Conservation (phyloP, 1,140 invertebrate genomes). For the Ooceraea biroi region DNA sequence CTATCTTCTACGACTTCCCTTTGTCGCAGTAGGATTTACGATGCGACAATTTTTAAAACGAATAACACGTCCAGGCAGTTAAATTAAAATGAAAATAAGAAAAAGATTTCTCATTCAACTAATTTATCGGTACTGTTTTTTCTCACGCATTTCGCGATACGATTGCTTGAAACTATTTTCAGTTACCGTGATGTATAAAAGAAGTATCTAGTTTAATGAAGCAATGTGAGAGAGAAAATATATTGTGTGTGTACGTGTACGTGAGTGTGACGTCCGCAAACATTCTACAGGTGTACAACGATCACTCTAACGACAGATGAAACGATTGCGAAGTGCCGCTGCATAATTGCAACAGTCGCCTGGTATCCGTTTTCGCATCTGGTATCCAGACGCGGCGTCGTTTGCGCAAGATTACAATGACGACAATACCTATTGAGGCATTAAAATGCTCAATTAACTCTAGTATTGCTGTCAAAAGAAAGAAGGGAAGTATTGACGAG, state of each 20-base stretch:
- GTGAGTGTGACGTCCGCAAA: constrained; percentile 7
- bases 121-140: not conserved
- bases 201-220: not conserved
- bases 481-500: not conserved
- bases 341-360: constrained; percentile 58
- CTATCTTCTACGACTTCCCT: constrained; percentile 1
- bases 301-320: constrained; percentile 38
- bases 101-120: not conserved
- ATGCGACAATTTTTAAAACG: not conserved
- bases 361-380: constrained; percentile 56
- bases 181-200: not conserved
- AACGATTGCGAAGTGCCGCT: constrained; percentile 47
- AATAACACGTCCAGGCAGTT: not conserved
- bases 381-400: constrained; percentile 54
- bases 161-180: not conserved
- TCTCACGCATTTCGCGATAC: not conserved
- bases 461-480: constrained; percentile 1
- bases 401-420: constrained; percentile 52
- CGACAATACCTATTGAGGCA: constrained; percentile 35
- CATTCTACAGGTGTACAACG: constrained; percentile 31
- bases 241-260: no score
- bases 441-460: constrained; percentile 24
- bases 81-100: not conserved
- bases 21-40: not conserved
- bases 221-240: not conserved